phyloP scores from a whole-genome alignment of 2,888 invertebrate species.

The Mycalesis mineus region DNA sequence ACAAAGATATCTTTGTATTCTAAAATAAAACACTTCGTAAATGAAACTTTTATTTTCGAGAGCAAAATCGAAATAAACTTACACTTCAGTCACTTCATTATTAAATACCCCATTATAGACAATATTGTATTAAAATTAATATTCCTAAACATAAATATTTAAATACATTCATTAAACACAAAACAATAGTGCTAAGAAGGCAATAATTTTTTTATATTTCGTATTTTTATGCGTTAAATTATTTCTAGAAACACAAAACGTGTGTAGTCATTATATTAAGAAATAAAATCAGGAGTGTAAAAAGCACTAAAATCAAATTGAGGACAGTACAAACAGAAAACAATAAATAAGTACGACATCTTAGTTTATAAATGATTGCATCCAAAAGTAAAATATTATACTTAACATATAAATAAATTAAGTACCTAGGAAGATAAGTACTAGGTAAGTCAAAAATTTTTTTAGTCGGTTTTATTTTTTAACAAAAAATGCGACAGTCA shows the following conservation, averaged over 20 bases:
- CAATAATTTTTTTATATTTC: not conserved
- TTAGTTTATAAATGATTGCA: not conserved
- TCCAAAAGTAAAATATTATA: not conserved
- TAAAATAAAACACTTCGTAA: not conserved
- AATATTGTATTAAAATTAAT: not conserved
- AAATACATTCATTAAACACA: not conserved
- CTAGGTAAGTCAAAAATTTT: not conserved
- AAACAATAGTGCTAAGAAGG: not conserved
- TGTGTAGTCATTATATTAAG: not conserved
- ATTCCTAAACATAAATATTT: not conserved
- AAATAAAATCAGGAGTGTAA: not conserved
- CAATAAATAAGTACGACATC: conserved; percentile 14
- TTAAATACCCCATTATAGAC: conserved; percentile 37
- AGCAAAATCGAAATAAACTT: conserved; percentile 51
- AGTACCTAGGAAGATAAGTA: not conserved
- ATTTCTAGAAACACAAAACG: not conserved
- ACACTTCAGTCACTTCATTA: conserved; percentile 68
- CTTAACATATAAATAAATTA: not conserved
- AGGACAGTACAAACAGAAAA: conserved; percentile 22
- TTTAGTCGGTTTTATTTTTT: not conserved
- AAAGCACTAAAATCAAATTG: conserved; percentile 3
- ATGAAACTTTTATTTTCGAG: conserved; percentile 44
- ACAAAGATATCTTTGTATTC: not conserved
- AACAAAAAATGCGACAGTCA: not conserved
- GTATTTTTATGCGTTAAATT: not conserved